Percentiles rank a stretch among this genome's conserved stretches.
Evolutionary conservation across 2,888 invertebrate genomes (phyloP).

Genomic region (Chironomus tentans): DNA sequence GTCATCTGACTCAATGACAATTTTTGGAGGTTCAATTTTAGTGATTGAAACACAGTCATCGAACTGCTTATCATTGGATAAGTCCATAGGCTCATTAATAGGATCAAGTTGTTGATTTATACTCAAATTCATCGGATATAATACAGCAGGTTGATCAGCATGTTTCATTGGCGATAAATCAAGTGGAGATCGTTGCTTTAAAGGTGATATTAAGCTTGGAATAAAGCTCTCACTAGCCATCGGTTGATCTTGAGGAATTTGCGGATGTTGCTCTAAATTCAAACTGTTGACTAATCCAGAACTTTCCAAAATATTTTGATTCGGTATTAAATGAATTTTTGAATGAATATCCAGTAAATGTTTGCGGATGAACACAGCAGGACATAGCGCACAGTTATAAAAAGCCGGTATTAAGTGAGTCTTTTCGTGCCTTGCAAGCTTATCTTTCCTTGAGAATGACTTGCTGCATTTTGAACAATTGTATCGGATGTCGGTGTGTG

Average conservation of each 20-base stretch:
- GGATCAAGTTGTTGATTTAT: background rate
- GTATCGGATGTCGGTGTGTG: background rate
- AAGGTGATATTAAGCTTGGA: background rate
- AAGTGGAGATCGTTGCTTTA: background rate
- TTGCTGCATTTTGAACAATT: slow-evolving; percentile 3
- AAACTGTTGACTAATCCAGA: background rate
- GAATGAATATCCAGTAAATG: slow-evolving; percentile 2
- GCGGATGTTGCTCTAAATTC: background rate
- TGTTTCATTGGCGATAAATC: background rate
- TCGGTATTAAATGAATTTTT: slow-evolving; percentile 1
- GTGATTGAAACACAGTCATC: background rate
- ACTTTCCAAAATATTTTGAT: background rate
- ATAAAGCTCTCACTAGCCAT: background rate
- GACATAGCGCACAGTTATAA: slow-evolving; percentile 14
- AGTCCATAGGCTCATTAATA: slow-evolving; percentile 13
- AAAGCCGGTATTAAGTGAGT: background rate
- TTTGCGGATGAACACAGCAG: background rate
- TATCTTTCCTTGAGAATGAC: slow-evolving; percentile 14
- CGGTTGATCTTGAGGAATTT: background rate
- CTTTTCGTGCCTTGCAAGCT: slow-evolving; percentile 13
- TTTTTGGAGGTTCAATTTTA: background rate
- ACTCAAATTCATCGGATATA: slow-evolving; percentile 8
- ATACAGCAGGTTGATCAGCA: background rate
- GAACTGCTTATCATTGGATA: background rate
- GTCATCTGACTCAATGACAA: background rate